Evolutionary conservation across 2,888 invertebrate species (phyloP).

Genomic region (Amblyjoppa fuscipennis): DNA sequence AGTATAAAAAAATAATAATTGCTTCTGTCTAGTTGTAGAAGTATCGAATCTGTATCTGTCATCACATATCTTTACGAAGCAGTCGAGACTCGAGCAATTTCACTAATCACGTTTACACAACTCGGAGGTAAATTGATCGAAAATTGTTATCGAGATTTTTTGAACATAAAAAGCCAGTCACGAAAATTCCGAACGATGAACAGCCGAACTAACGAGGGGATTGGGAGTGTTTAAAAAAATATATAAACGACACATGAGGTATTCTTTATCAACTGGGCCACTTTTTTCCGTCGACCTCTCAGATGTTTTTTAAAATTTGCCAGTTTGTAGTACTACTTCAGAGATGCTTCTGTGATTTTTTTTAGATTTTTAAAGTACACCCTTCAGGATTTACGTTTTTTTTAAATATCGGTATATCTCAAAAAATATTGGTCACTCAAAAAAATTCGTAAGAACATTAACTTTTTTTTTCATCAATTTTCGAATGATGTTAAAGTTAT

Average conservation of each 20-base stretch:
- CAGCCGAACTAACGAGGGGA: not conserved
- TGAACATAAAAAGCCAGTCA: not conserved
- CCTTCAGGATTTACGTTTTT: too few species aligned
- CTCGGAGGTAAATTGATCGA: not conserved
- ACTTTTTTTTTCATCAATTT: too few species aligned
- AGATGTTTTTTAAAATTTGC: too few species aligned
- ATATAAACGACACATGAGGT: slow-evolving; percentile 9
- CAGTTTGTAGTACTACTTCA: too few species aligned
- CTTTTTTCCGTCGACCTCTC: too few species aligned
- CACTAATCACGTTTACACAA: slow-evolving; percentile 16
- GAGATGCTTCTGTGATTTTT: too few species aligned
- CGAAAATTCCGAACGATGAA: not conserved
- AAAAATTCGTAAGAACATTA: too few species aligned
- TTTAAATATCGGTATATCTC: too few species aligned
- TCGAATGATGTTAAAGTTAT: too few species aligned
- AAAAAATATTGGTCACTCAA: too few species aligned
- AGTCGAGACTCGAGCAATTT: slow-evolving; percentile 25
- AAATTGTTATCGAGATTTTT: slow-evolving; percentile 18
- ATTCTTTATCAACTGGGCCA: too few species aligned
- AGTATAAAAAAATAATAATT: slow-evolving; percentile 14
- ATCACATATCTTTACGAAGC: slow-evolving; percentile 53
- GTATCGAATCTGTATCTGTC: slow-evolving; percentile 37
- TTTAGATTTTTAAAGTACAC: too few species aligned
- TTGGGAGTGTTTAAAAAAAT: not conserved
- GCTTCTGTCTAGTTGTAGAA: slow-evolving; percentile 32